Evolutionary conservation across 2,888 invertebrate species (phyloP), one percentile per base, ranked within the genome.

Genomic region (Campoletis raptor): DNA sequence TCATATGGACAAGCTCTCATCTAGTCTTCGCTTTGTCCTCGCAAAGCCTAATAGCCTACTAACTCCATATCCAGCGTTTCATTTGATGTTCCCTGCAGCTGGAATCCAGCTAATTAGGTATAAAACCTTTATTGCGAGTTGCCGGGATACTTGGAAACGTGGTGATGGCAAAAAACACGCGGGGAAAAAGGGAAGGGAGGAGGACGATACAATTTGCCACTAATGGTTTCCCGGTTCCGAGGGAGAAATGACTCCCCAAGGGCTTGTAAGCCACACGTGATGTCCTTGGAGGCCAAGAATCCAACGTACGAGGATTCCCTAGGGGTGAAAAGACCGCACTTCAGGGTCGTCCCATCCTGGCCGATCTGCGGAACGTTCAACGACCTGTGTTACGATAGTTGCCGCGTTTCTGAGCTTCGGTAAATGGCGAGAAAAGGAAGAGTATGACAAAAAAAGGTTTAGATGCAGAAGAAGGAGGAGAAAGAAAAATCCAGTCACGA

Each of bases 201-300:
- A 24, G 77, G 70, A 18, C 81, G 86, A 83, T 86, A 83, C 83
- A 86, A 86, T 82, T 86, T 84, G 78, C 78, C 64, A 70, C 81
- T 81, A 86, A 81, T 81, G 84, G 81, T 78, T 81, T 78, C 78
- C n/a, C 57, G 64, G 78, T 79, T 81, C 45, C 64, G 69, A 69
- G 81, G 70, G 73, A 74, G 54, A 45, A 74, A 86, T 69, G 64
- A 42, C 57, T 64, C 84, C 69, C 74, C 40, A 40, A 66, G 42
- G 84, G 78, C 84, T 84, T 83, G 84, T 86, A 69, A 84, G 78
- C 69, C 69, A 81, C 67, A 72, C 57, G 73, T 54, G 67, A 66
- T 67, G 72, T 78, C 81, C 83, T 83, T 67, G 73, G 54, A 72
- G 72, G 36, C 40, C 30, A 72, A 48, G 78, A 69, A 70, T 79